These are phyloP conservation scores for Meloe dianella DNA, from an alignment of 2,888 invertebrate species.

Conservation along the genomic window DNA sequence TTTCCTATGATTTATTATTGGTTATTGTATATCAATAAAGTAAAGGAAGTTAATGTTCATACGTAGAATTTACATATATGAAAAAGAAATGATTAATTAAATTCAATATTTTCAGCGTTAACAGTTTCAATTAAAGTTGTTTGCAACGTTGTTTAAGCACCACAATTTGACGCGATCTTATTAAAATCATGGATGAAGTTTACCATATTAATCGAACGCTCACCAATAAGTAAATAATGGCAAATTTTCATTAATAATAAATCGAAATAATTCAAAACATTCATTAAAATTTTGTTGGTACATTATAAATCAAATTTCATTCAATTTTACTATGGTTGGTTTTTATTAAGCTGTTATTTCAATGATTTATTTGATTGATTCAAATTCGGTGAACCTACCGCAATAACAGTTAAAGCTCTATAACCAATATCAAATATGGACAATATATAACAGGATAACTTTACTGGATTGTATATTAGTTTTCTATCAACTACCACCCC, in stretches of 20 bases:
- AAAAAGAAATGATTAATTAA: not conserved
- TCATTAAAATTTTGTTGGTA: too few species aligned
- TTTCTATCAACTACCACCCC: not conserved
- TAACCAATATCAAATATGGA: not conserved
- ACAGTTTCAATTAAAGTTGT: not conserved
- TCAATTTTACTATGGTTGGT: too few species aligned
- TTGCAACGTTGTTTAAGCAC: not conserved
- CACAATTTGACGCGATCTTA: not conserved
- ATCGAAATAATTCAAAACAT: not conserved
- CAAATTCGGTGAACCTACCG: slow-evolving; percentile 23
- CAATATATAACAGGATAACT: not conserved
- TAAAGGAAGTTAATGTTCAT: not conserved
- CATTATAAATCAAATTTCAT: too few species aligned
- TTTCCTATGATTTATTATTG: not conserved
- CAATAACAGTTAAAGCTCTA: slow-evolving; percentile 15
- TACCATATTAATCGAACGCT: not conserved
- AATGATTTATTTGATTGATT: not conserved
- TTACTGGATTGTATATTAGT: not conserved
- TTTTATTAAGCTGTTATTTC: too few species aligned
- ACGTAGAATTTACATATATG: not conserved
- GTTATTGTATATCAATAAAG: not conserved
- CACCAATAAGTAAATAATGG: not conserved
- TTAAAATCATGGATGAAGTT: not conserved
- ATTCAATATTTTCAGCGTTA: not conserved
- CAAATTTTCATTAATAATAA: not conserved